Base-by-base conservation (phyloP, 2,888 invertebrate species). In the Synergus laeviventris region DNA sequence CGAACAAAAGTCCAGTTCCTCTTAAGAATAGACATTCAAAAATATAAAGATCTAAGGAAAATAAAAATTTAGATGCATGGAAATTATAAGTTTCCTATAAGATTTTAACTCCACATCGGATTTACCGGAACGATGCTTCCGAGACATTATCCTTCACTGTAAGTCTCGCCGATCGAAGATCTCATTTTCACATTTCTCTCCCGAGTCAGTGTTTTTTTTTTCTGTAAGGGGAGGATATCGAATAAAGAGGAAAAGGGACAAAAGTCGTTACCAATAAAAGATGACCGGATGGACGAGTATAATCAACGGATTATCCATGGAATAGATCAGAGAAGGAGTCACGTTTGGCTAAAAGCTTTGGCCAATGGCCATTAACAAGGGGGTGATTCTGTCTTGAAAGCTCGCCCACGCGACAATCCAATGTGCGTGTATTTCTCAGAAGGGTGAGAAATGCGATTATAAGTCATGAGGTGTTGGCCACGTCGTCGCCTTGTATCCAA, bases 311-410 rank as follows among this genome's bases (percentile, higher is more conserved):
- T 91, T 91, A 91, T 87, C 87, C 86, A 86, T 86, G 86, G 87
- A 89, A 90, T 91, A 88, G 90, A 91, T 90, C 89, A 90, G 89
- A 88, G 87, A 86, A 81, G 74, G 80, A 79, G 75, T 73, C 84
- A 87, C 87, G 88, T 89, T 90, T 89, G 90, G 90, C 90, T 91
- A 91, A 91, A 91, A 91, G 91, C 91, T 87, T 90, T 87, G 84
- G 81, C 86, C 87, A 86, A 84, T 87, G 86, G 87, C 90, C 91
- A 91, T 91, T 91, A 91, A 88, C 87, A 83, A 84, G 85, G 90
- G 87, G 87, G 86, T 82, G 85, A 86, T 83, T 86, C 86, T 86
- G 85, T 82, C 84, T 80, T 81, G 83, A 82, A 62, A 66, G 82
- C 76, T 80, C 80, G 74, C 76, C 80, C 74, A 66, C 77, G 76